Percentiles rank a stretch among this genome's conserved stretches.
Conservation (phyloP, 2,113 vertebrate species). For the Trachemys scripta region DNA sequence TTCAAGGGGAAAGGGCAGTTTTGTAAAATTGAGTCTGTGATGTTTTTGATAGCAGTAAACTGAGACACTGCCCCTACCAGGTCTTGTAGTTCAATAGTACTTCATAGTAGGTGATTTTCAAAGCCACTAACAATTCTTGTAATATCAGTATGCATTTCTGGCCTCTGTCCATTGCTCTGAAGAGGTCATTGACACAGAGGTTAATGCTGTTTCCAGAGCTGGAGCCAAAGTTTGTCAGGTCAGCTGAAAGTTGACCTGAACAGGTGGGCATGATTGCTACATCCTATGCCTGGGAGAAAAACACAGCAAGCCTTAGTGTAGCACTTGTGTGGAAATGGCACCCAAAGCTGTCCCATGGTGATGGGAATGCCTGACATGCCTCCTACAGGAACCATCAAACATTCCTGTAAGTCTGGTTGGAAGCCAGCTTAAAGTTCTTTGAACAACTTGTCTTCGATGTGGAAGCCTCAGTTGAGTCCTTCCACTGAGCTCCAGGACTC, state of each 20-base stretch:
- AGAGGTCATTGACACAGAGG: not conserved
- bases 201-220: not conserved
- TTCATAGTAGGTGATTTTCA: not conserved
- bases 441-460: slow-evolving; percentile 22
- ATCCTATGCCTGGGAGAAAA: slow-evolving; percentile 69
- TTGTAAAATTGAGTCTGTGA: not conserved
- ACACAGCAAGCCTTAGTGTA: not conserved
- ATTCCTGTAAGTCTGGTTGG: slow-evolving; percentile 40
- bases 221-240: not conserved
- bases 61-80: not conserved
- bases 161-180: not conserved
- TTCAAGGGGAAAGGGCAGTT: not conserved
- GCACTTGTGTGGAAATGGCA: slow-evolving; percentile 66
- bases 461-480: slow-evolving; percentile 17
- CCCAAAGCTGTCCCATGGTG: slow-evolving; percentile 19
- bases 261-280: slow-evolving; percentile 44
- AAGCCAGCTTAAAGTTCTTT: slow-evolving; percentile 33
- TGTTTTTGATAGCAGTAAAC: not conserved
- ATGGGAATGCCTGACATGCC: slow-evolving; percentile 68
- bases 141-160: not conserved
- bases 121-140: not conserved
- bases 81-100: not conserved
- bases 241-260: slow-evolving; percentile 14
- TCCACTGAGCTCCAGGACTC: not conserved
- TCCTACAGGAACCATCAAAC: slow-evolving; percentile 44